Evolutionary conservation across 2,888 invertebrate species (phyloP).

Genomic region (Coelogynopora nodosa): DNA sequence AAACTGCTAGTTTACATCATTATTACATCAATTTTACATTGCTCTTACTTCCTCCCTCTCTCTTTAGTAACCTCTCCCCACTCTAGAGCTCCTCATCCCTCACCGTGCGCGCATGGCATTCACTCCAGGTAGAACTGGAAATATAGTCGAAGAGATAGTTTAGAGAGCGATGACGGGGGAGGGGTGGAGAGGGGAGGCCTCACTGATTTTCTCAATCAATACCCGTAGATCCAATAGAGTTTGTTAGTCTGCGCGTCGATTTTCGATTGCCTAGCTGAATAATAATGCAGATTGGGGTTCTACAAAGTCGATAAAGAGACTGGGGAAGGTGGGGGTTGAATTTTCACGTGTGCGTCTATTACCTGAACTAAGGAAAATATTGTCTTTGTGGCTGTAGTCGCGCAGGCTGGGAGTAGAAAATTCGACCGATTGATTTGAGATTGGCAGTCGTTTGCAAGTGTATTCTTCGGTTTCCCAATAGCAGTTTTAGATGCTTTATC

Average conservation of each 20-base stretch:
- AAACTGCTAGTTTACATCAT: background rate
- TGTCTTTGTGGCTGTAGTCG: slow-evolving; percentile 28
- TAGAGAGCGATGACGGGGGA: background rate
- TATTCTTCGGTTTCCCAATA: slow-evolving; percentile 14
- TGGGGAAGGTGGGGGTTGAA: slow-evolving; percentile 3
- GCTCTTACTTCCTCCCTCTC: slow-evolving; percentile 1
- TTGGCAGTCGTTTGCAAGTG: background rate
- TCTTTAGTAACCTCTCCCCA: background rate
- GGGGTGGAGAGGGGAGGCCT: background rate
- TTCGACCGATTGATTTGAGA: slow-evolving; percentile 31
- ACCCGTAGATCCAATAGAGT: background rate
- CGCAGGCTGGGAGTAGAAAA: slow-evolving; percentile 24
- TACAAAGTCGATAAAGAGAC: background rate
- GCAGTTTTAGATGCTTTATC: slow-evolving; percentile 19
- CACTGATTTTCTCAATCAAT: slow-evolving; percentile 18
- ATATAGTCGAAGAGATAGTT: background rate
- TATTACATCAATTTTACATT: slow-evolving; percentile 2
- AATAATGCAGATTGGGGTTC: slow-evolving; percentile 25
- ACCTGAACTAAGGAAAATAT: slow-evolving; percentile 25
- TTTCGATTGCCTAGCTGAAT: slow-evolving; percentile 17
- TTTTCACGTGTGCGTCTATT: slow-evolving; percentile 25
- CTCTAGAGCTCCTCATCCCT: background rate
- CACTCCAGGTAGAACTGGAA: background rate
- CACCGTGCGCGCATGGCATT: slow-evolving; percentile 5
- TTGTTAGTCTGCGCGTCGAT: background rate